Evolutionary conservation across 2,797 vertebrate species (phyloP).

Genomic region (Artibeus lituratus): DNA sequence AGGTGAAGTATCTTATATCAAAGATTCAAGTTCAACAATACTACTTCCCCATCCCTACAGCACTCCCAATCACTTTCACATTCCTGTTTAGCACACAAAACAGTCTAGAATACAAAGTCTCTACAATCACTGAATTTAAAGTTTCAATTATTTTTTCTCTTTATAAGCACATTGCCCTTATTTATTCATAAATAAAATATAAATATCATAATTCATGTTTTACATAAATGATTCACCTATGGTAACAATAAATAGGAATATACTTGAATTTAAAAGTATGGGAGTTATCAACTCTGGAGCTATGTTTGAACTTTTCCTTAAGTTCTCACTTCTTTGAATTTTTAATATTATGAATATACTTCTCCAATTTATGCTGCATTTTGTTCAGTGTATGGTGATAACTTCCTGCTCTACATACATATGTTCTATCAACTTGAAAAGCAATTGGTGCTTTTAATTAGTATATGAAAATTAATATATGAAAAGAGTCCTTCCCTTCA

Average conservation of each 20-base stretch:
- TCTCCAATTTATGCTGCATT: neutral
- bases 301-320: neutral
- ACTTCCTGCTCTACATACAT: accelerated
- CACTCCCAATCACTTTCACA: neutral
- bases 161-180: neutral
- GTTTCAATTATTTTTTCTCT: neutral
- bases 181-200: neutral
- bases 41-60: accelerated
- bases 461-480: neutral
- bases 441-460: neutral
- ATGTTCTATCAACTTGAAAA: neutral
- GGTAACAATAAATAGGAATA: neutral
- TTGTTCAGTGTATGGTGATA: neutral
- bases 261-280: neutral
- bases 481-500: neutral
- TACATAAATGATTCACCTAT: neutral
- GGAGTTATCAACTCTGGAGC: neutral
- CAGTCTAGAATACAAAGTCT: neutral
- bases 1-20: neutral
- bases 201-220: neutral
- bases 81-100: neutral
- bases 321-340: neutral
- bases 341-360: neutral
- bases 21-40: neutral
- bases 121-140: neutral